phyloP scores from a whole-genome alignment of 2,888 invertebrate genomes.

The Stomorhina lunata region DNA sequence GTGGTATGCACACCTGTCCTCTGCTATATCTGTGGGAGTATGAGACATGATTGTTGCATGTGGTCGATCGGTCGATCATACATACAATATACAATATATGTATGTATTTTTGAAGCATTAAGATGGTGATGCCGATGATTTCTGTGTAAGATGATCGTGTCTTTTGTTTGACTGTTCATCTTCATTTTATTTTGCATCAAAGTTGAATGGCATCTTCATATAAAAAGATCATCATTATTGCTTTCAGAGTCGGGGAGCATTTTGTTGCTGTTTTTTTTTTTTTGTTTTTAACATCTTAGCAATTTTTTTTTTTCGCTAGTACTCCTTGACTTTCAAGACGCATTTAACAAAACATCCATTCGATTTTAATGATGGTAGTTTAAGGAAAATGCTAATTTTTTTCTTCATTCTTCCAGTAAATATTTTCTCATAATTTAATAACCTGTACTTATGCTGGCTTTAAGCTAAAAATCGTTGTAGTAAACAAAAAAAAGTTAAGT shows the following conservation, averaged over 20 bases:
- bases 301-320: slow-evolving; percentile 21
- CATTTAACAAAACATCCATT: slow-evolving; percentile 63
- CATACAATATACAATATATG: not conserved
- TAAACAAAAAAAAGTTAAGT: slow-evolving; percentile 3
- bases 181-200: slow-evolving; percentile 52
- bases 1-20: slow-evolving; percentile 66
- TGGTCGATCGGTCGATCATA: slow-evolving; percentile 42
- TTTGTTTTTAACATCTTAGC: not conserved
- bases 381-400: slow-evolving; percentile 65
- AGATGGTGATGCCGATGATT: slow-evolving; percentile 63
- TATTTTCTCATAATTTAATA: slow-evolving; percentile 65
- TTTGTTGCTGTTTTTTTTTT: not conserved
- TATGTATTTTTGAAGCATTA: not conserved
- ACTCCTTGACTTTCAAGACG: slow-evolving; percentile 49
- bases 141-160: slow-evolving; percentile 50
- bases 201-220: slow-evolving; percentile 64
- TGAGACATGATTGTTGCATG: slow-evolving; percentile 63
- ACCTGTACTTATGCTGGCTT: slow-evolving; percentile 19
- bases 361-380: slow-evolving; percentile 64
- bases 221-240: slow-evolving; percentile 58
- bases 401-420: slow-evolving; percentile 55
- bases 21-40: slow-evolving; percentile 64
- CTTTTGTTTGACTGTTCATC: slow-evolving; percentile 37
- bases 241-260: slow-evolving; percentile 33
- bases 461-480: not conserved